Base-by-base conservation (phyloP, 2,797 vertebrate genomes). In the Micrastur ruficollis region DNA sequence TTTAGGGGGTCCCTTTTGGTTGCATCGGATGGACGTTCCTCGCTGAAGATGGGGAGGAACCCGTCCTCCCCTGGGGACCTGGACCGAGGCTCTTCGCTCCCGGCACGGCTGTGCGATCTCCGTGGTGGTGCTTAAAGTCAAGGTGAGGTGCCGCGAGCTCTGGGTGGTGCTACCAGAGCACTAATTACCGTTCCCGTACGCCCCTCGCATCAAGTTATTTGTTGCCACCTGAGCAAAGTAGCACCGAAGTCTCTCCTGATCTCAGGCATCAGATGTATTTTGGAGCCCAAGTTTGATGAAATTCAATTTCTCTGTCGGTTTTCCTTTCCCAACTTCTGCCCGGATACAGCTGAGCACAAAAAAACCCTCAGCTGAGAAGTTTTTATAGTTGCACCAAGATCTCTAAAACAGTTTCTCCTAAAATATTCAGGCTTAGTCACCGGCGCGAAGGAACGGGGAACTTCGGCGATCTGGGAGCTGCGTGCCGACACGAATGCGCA, bases 11-110 rank as follows among this genome's bases (percentile, higher is more conserved):
- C 40, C 25, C 9, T 29, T 58, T 23, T 8, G 65, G 36, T 34
- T 1, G 1, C 3, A 0, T 29, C 66, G 20, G 55, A 4, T 9
- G 25, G 56, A 59, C 0, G 1, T 55, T 23, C 27, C 68, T 59
- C 2, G 0, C 42, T 25, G 47, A 56, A 32, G 47, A 63, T 9
- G 32, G 5, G 10, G n/a, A 76, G 82, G 62, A 31, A 29, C 53
- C 70, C 1, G 0, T 59, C 32, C 32, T 56, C 23, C 73, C 7
- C 36, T 4, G 19, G 27, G 31, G 20, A 21, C 72, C 47, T 56
- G 52, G 7, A 2, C 29, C 5, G 26, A 46, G 40, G 55, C 19
- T 52, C 38, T 56, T 36, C 38, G 49, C 31, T 62, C 59, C 53
- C 71, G 8, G 44, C 8, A 2, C 4, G 1, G 44, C 18, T 12